Base-by-base conservation (phyloP, 2,113 vertebrate species). In the Albula goreensis region DNA sequence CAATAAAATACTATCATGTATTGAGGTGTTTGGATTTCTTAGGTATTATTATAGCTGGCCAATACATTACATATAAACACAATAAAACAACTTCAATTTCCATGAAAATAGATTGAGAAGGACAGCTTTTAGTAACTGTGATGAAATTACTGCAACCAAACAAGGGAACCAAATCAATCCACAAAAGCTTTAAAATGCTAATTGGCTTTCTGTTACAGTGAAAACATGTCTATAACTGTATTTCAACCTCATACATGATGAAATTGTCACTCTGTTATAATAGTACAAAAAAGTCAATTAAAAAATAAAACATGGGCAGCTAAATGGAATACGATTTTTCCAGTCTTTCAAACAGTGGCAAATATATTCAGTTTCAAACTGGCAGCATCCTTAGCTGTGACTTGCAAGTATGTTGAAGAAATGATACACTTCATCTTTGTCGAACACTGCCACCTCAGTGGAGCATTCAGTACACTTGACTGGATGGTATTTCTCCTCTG, bases 331-430 rank as follows among this genome's bases (percentile, higher is more conserved):
- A 74, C 31, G 31, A 31, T 6, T 83, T 70, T 70, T 70, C 10
- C 78, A 25, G 78, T 79, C 78, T 79, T 70, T 74, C 66, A 74
- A 74, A 74, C 66, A 56, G 12, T 4, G 66, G 22, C 66, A 74
- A 86, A 31, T 31, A 17, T 66, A 15, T 22, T 15, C 25, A 74
- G 63, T 48, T 50, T 66, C 31, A 86, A 41, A 52, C 11, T 57
- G 17, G n/a, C 56, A 50, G 56, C 77, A 17, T 17, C 11, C 56
- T 96, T 94, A 99, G 93, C 95, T 96, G 90, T 99, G 97, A 89
- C 98, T 99, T 89, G 97, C 96, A 86, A 98, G 92, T 93, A 98
- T 97, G 92, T 98, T 99, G 91, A 99, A 98, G 93, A 99, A 99
- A 90, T 98, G 97, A 85, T 98, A 99, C 83, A 99, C 97, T 91